Conservation (phyloP, 1,140 invertebrate species). For the Aphelinus atriplicis region DNA sequence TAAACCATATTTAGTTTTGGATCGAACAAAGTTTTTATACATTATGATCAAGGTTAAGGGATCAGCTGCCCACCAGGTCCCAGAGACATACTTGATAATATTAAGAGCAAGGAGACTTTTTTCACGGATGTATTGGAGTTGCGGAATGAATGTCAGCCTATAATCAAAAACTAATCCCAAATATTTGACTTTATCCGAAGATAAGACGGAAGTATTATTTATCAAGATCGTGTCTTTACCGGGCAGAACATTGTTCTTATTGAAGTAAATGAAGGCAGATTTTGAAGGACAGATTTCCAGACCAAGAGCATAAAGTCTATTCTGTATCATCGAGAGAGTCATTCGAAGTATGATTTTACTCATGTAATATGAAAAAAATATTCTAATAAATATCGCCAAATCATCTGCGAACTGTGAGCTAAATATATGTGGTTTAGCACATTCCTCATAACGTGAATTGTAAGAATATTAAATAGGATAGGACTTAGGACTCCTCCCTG, state of each 20-base stretch:
- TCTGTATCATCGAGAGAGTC: not conserved
- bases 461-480: not conserved
- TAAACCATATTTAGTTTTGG: constrained; percentile 1
- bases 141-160: not conserved
- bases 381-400: not conserved
- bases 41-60: not conserved
- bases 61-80: constrained; percentile 5
- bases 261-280: not conserved
- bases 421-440: not conserved
- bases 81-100: constrained; percentile 12
- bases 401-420: not conserved
- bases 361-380: not conserved
- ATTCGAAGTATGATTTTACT: not conserved
- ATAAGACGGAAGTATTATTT: not conserved
- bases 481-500: constrained; percentile 12
- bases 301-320: not conserved
- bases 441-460: not conserved
- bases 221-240: not conserved
- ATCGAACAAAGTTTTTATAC: not conserved
- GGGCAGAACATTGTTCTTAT: not conserved
- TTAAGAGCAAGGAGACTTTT: not conserved
- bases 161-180: not conserved
- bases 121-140: not conserved
- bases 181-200: not conserved
- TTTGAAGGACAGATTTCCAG: not conserved